Evolutionary conservation across 2,113 vertebrate species (phyloP).

Genomic region (Gymnocephalus cernua): DNA sequence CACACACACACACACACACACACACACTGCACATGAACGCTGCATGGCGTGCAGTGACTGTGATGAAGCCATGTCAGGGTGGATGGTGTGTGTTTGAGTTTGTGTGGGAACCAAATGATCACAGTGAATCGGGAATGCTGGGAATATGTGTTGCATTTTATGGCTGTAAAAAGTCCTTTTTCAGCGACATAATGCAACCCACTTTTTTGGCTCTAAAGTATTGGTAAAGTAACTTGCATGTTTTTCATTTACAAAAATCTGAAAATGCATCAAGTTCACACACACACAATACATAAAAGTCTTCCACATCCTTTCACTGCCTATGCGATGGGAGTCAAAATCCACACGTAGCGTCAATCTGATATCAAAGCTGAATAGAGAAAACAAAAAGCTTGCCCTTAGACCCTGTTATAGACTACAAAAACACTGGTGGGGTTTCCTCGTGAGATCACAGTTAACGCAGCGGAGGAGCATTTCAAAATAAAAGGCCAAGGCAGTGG

Average conservation of each 20-base stretch:
- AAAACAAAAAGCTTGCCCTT: conserved; percentile 25
- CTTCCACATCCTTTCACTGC: not conserved
- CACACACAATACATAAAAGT: not conserved
- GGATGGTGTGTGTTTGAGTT: conserved; percentile 10
- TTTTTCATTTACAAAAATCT: not conserved
- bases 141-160: not conserved
- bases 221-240: not conserved
- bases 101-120: not conserved
- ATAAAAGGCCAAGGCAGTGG: conserved; percentile 4
- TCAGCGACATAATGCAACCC: no score
- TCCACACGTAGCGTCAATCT: not conserved
- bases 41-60: conserved; percentile 50
- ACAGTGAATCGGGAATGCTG: not conserved
- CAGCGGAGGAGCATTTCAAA: conserved; percentile 32
- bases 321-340: not conserved
- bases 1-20: conserved; percentile 16
- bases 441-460: conserved; percentile 13
- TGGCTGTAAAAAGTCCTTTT: not conserved
- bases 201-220: not conserved
- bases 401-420: not conserved
- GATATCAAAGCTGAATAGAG: conserved; percentile 15
- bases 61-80: conserved; percentile 38
- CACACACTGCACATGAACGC: conserved; percentile 19
- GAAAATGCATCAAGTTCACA: not conserved
- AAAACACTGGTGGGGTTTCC: conserved; percentile 25